These are phyloP conservation scores for Yponomeuta evonymella DNA, from an alignment of 2,888 invertebrate genomes.

Conservation along the genomic window DNA sequence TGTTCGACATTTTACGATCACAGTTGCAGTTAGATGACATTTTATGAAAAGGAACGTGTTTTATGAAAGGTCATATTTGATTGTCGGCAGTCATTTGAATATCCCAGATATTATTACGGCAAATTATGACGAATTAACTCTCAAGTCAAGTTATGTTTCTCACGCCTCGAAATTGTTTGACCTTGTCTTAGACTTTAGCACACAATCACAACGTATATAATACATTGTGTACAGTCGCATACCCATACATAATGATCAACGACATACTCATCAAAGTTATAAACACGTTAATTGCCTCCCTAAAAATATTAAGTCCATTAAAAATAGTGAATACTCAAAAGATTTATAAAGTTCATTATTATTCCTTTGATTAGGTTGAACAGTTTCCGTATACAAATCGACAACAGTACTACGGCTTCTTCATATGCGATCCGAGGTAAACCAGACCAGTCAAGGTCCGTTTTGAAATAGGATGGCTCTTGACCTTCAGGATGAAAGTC, in stretches of 20 bases:
- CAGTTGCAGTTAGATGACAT: slow-evolving; percentile 67
- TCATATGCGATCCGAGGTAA: slow-evolving; percentile 59
- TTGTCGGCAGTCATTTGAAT: slow-evolving; percentile 73
- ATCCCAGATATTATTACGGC: slow-evolving; percentile 67
- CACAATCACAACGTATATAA: not conserved
- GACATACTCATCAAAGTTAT: not conserved
- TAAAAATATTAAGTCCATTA: not conserved
- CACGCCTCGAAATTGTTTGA: slow-evolving; percentile 66
- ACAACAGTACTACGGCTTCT: slow-evolving; percentile 33
- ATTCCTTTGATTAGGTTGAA: slow-evolving; percentile 58
- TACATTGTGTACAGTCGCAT: not conserved
- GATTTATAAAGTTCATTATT: slow-evolving; percentile 28
- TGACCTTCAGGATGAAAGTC: slow-evolving; percentile 77
- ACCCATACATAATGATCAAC: not conserved
- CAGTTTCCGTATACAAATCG: slow-evolving; percentile 62
- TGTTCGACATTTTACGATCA: slow-evolving; percentile 73
- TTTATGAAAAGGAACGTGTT: slow-evolving; percentile 71
- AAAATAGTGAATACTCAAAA: not conserved
- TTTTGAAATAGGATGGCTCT: slow-evolving; percentile 76
- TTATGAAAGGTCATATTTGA: slow-evolving; percentile 74
- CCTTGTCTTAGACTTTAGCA: slow-evolving; percentile 43
- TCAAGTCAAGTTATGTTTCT: slow-evolving; percentile 61
- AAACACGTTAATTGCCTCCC: not conserved
- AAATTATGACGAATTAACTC: slow-evolving; percentile 73
- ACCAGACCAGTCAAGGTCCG: slow-evolving; percentile 68